Evolutionary conservation across 2,113 vertebrate genomes (phyloP), one percentile per base, ranked within the genome.

Genomic region (Platanista minor): DNA sequence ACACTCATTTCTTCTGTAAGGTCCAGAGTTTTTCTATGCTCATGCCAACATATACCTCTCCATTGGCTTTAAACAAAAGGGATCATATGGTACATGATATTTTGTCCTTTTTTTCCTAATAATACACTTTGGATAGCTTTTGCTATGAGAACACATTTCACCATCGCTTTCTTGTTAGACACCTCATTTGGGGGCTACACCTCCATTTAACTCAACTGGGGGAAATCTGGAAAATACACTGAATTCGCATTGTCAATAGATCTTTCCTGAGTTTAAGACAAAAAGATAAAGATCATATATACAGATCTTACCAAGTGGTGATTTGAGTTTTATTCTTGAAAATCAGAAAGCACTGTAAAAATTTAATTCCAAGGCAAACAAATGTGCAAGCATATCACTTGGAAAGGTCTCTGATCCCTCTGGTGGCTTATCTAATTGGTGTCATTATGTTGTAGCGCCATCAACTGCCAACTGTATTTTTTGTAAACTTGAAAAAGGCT

Each of bases 161-260:
- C n/a, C 11, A 11, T 46, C 88, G 41, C 36, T 88, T 94, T 82
- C 36, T 62, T 75, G 10, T 84, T 66, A 80, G 14, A 84, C 23
- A 25, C 12, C 3, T 82, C 21, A 49, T n/a, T 87, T 46, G 6
- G 2, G 1, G 54, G 69, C 62, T 81, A 89, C 59, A 43, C 96
- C 89, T 27, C 59, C 78, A 94, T 59, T 96, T 96, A 97, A 97
- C 97, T 89, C 46, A 96, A 95, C 78, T 96, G 96, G 90, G 72
- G 0, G 0, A 86, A 94, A 86, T 94, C 91, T 94, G 67, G 96
- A 96, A 94, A 97, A 97, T 69, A 72, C 15, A 75, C 6, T 97
- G 81, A 82, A 89, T 96, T 82, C 92, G 31, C 87, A 94, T 91
- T 49, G 96, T 95, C 86, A 97, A 82, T 95, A 49, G 92, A 96